A percentile compares a stretch with the other conserved stretches of the same genome.
Evolutionary conservation across 2,888 invertebrate genomes (phyloP).

Genomic region (Nipponacmea schrenckii): DNA sequence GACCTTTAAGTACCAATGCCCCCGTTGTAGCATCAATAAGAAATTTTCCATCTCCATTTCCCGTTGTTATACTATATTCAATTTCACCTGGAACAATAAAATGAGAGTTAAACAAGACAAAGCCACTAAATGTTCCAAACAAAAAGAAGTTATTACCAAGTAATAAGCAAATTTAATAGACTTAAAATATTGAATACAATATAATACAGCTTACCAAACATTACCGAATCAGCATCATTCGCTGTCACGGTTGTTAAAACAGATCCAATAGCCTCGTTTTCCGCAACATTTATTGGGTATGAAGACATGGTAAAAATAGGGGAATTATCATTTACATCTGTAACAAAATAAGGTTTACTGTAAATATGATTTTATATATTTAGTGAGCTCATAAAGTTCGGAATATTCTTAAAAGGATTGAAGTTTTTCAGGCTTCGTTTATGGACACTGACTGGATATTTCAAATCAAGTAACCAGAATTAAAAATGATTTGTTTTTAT

Average conservation of each 20-base stretch:
- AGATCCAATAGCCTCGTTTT: slow-evolving; percentile 34
- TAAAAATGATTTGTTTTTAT: no score
- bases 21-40: slow-evolving; percentile 42
- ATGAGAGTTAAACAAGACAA: no score
- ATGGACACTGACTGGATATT: no score
- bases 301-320: slow-evolving; percentile 34
- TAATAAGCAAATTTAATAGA: no score
- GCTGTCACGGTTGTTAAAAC: slow-evolving; percentile 35
- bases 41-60: slow-evolving; percentile 43
- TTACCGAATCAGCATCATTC: slow-evolving; percentile 45
- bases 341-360: slow-evolving; percentile 21
- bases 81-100: slow-evolving; percentile 36
- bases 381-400: no score
- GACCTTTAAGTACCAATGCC: slow-evolving; percentile 31
- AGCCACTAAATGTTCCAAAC: no score
- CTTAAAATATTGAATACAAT: no score
- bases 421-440: no score
- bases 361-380: no score
- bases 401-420: no score
- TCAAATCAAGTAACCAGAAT: no score
- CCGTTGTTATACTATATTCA: slow-evolving; percentile 42
- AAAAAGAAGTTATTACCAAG: no score
- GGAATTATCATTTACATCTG: slow-evolving; percentile 46
- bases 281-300: slow-evolving; percentile 30
- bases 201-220: slow-evolving; percentile 6